Conservation (phyloP, 2,888 invertebrate species). For the Amitus sp. region DNA sequence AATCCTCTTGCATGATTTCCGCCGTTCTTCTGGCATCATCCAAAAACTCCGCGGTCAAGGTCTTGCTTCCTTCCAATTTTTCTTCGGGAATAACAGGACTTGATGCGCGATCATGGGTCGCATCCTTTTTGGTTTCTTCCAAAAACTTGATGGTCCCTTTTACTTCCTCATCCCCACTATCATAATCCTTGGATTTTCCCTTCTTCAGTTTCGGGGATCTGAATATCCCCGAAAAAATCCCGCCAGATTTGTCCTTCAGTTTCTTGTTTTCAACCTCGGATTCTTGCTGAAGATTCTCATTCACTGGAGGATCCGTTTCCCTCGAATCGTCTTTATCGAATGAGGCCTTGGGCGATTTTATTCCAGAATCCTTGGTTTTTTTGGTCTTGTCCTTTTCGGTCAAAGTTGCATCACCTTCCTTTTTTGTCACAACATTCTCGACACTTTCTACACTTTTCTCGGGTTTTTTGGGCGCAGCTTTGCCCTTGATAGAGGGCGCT, state of each 20-base stretch:
- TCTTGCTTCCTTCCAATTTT: slow-evolving; percentile 50
- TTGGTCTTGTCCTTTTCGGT: slow-evolving; percentile 11
- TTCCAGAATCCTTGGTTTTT: background rate
- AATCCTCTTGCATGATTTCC: slow-evolving; percentile 59
- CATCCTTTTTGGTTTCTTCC: slow-evolving; percentile 45
- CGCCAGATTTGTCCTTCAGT: slow-evolving; percentile 54
- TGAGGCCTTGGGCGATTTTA: slow-evolving; percentile 67
- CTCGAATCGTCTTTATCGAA: slow-evolving; percentile 36
- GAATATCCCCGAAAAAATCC: slow-evolving; percentile 59
- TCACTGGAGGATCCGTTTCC: slow-evolving; percentile 42
- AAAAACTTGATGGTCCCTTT: slow-evolving; percentile 46
- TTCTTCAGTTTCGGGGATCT: slow-evolving; percentile 58
- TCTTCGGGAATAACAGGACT: slow-evolving; percentile 19
- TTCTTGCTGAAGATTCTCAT: slow-evolving; percentile 52
- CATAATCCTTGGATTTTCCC: slow-evolving; percentile 55
- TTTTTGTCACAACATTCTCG: no score
- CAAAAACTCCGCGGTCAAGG: slow-evolving; percentile 57
- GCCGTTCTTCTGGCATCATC: slow-evolving; percentile 67
- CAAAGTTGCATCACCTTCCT: background rate
- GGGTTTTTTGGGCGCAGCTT: slow-evolving; percentile 15
- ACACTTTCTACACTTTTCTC: slow-evolving; percentile 1
- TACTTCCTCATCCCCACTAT: slow-evolving; percentile 58
- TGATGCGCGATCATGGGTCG: slow-evolving; percentile 21
- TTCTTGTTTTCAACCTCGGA: slow-evolving; percentile 49
- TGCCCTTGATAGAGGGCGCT: slow-evolving; percentile 10